phyloP scores from a whole-genome alignment of 2,797 vertebrate genomes.

The Anguilla megastoma region DNA sequence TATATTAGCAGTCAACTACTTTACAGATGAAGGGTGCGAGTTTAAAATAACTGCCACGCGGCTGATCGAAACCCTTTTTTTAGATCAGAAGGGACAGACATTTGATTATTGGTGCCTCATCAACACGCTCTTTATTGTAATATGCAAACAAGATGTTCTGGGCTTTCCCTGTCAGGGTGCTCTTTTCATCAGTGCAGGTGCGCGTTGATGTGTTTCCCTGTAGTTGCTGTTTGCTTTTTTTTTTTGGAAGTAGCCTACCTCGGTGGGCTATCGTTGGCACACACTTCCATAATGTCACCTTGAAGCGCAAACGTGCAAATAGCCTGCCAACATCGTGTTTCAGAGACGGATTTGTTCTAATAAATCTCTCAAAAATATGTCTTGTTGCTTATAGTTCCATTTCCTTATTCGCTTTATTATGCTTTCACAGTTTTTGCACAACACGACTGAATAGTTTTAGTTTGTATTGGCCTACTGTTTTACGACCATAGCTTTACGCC shows the following conservation, averaged over 20 bases:
- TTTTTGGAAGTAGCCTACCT: background rate
- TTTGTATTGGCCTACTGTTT: background rate
- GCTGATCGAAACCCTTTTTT: background rate
- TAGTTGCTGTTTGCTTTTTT: background rate
- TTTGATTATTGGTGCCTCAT: background rate
- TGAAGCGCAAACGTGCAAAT: slow-evolving; percentile 69
- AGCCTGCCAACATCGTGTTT: slow-evolving; percentile 59
- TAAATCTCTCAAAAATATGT: background rate
- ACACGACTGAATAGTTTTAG: background rate
- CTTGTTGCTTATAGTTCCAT: background rate
- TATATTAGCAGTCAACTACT: background rate
- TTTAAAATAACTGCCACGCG: background rate
- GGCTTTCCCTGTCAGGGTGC: background rate
- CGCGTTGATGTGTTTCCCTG: background rate
- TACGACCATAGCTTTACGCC: background rate
- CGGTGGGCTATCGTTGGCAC: background rate
- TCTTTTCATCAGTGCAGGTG: slow-evolving; percentile 8
- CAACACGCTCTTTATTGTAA: background rate
- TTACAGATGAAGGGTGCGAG: background rate
- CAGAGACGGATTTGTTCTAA: background rate
- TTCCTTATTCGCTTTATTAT: background rate
- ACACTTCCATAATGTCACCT: slow-evolving; percentile 68
- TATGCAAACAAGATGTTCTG: background rate
- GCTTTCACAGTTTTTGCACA: background rate
- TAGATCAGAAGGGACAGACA: background rate